These are phyloP conservation scores for Protophormia terraenovae DNA, from an alignment of 2,888 invertebrate genomes.

Conservation along the genomic window DNA sequence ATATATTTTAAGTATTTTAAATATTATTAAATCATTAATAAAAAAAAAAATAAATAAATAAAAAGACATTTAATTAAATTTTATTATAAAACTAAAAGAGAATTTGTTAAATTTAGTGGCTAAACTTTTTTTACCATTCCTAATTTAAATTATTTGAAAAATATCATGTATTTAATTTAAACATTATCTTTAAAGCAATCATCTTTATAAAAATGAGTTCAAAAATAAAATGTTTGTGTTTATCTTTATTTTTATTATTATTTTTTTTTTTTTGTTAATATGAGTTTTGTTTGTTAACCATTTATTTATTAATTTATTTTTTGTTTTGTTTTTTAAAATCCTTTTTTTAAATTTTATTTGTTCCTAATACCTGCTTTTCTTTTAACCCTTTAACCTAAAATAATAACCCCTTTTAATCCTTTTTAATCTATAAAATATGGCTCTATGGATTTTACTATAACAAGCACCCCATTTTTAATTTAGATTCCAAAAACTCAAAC, in stretches of 20 bases:
- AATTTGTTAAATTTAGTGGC: conserved; percentile 36
- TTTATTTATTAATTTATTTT: neutral
- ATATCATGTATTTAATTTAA: conserved; percentile 20
- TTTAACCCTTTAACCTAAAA: neutral
- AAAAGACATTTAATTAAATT: neutral
- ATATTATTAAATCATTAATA: neutral
- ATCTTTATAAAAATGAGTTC: neutral
- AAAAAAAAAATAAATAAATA: neutral
- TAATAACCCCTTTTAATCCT: neutral
- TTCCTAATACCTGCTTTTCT: conserved; percentile 27
- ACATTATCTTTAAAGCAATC: conserved; percentile 4
- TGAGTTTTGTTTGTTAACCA: conserved; percentile 4
- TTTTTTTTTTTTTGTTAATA: neutral
- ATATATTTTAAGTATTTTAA: neutral
- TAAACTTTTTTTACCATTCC: conserved; percentile 12
- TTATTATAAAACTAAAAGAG: neutral
- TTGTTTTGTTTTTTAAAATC: neutral
- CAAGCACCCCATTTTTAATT: conserved; percentile 68
- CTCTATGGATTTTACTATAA: conserved; percentile 63
- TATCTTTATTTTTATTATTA: neutral
- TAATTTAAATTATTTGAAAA: neutral
- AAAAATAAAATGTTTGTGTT: conserved; percentile 1
- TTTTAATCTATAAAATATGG: conserved; percentile 39
- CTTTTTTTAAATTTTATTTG: conserved; percentile 14
- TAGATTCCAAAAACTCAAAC: conserved; percentile 69